phyloP scores from a whole-genome alignment of 2,113 vertebrate genomes.

The Otis tarda region DNA sequence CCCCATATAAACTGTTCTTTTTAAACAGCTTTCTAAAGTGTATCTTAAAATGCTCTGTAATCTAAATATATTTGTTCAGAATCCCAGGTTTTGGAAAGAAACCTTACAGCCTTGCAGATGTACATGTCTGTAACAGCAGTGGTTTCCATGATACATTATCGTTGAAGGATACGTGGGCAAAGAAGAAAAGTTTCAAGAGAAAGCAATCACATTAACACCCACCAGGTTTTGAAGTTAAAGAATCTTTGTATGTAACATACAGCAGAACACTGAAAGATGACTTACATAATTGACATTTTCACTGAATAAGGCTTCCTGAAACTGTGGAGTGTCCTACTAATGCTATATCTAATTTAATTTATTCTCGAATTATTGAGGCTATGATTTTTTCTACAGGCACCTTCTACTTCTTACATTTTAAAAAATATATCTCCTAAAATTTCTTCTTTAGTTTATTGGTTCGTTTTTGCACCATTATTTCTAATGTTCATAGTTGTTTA shows the following conservation, averaged over 20 bases:
- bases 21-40: neutral
- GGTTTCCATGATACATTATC: conserved; percentile 14
- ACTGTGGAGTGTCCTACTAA: neutral
- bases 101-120: neutral
- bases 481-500: neutral
- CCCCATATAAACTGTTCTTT: neutral
- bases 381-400: neutral
- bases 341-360: neutral
- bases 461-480: neutral
- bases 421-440: neutral
- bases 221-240: conserved; percentile 41
- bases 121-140: neutral
- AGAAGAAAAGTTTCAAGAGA: conserved; percentile 37
- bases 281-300: conserved; percentile 56
- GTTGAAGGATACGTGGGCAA: conserved; percentile 41
- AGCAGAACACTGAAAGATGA: conserved; percentile 15
- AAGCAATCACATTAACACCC: conserved; percentile 41
- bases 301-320: conserved; percentile 28
- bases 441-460: neutral
- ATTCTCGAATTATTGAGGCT: neutral
- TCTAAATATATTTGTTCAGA: neutral
- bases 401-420: neutral
- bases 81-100: neutral
- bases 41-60: neutral
- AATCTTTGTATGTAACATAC: conserved; percentile 4